Evolutionary conservation across 2,113 vertebrate species (phyloP).

Genomic region (Garra rufa): DNA sequence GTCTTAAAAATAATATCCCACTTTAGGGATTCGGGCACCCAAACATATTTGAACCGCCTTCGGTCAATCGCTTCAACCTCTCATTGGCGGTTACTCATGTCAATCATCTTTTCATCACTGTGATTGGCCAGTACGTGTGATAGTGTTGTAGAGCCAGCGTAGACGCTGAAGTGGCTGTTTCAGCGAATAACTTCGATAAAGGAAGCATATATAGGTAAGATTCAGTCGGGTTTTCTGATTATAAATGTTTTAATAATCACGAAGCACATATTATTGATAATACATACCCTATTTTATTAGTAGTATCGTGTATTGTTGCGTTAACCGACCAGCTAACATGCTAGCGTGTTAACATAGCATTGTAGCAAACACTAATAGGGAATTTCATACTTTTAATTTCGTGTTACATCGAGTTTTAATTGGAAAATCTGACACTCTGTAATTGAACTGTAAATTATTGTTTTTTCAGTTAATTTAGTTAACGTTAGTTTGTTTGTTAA

Average conservation of each 20-base stretch:
- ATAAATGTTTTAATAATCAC: neutral
- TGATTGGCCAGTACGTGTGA: slow-evolving; percentile 23
- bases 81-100: neutral
- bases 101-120: neutral
- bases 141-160: neutral
- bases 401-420: neutral
- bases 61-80: neutral
- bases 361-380: neutral
- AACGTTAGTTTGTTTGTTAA: no score
- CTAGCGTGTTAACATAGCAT: neutral
- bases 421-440: neutral
- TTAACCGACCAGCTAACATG: neutral
- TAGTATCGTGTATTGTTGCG: neutral
- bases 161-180: neutral
- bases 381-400: neutral
- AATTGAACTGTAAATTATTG: neutral
- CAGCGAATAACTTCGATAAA: neutral
- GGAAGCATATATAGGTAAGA: neutral
- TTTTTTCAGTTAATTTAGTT: neutral
- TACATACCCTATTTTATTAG: neutral
- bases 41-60: neutral
- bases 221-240: neutral
- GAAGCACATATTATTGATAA: neutral
- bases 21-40: no score
- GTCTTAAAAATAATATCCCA: no score